These are phyloP conservation scores for Crematogaster levior DNA, from an alignment of 2,888 invertebrate genomes.

Conservation along the genomic window DNA sequence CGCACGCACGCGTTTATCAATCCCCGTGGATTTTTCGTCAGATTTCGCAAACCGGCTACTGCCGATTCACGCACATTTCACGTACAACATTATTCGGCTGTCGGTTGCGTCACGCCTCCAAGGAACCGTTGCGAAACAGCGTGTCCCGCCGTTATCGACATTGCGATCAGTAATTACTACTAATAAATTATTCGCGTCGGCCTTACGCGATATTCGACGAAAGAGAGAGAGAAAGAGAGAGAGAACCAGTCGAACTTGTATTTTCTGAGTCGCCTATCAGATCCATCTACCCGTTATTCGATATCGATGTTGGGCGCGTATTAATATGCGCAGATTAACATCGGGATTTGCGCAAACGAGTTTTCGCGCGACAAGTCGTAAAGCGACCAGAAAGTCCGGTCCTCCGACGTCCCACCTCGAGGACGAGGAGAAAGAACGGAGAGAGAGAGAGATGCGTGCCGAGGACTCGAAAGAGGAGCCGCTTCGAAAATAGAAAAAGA, in stretches of 20 bases:
- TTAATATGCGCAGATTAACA: constrained; percentile 42
- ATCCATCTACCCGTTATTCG: constrained; percentile 46
- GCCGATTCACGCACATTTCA: constrained; percentile 9
- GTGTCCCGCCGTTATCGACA: constrained; percentile 57
- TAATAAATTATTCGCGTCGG: constrained; percentile 66
- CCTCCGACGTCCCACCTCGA: background rate
- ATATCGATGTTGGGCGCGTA: constrained; percentile 32
- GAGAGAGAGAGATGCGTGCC: background rate
- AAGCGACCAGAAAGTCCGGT: constrained; percentile 36
- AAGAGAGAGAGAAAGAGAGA: background rate
- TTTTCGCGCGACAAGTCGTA: constrained; percentile 28
- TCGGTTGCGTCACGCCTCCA: constrained; percentile 38
- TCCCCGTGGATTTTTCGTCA: constrained; percentile 52
- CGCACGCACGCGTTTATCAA: constrained; percentile 44
- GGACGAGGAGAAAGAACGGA: background rate
- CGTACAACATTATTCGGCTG: constrained; percentile 47
- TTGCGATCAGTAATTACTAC: constrained; percentile 67
- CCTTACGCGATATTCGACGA: constrained; percentile 47
- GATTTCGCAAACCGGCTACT: constrained; percentile 54
- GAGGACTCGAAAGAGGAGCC: background rate
- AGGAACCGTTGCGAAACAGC: constrained; percentile 63
- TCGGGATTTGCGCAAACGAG: constrained; percentile 38
- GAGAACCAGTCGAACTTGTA: constrained; percentile 60
- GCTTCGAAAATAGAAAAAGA: background rate
- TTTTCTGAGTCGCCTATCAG: constrained; percentile 36